Percentiles rank a stretch among this genome's conserved stretches.
Evolutionary conservation across 1,140 invertebrate species (phyloP).

Genomic region (Adelges cooleyi): DNA sequence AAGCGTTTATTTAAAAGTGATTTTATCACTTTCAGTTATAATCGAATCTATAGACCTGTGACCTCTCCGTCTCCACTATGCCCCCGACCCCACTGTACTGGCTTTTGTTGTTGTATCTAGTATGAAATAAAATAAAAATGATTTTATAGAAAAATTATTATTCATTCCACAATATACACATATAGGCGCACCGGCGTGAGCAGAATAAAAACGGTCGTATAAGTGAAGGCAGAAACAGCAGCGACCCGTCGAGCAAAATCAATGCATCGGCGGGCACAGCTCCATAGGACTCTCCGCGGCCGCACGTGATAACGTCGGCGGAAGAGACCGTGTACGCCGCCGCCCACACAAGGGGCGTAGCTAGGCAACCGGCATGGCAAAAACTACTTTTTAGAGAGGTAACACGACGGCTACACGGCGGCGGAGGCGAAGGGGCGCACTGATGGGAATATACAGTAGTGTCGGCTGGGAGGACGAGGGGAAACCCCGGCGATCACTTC

Average conservation of each 20-base stretch:
- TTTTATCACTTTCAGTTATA: too few relatives aligned
- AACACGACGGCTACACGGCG: background rate
- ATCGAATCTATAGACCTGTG: too few relatives aligned
- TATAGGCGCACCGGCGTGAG: background rate
- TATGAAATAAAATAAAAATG: too few relatives aligned
- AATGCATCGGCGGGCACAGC: background rate
- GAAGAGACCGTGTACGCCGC: background rate
- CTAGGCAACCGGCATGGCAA: constrained; percentile 6
- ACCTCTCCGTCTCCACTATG: too few relatives aligned
- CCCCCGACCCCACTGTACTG: too few relatives aligned
- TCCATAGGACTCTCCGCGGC: background rate
- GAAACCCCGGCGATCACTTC: constrained; percentile 8
- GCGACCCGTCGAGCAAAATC: background rate
- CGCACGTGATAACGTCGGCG: background rate
- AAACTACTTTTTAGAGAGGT: too few relatives aligned
- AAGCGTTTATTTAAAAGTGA: too few relatives aligned
- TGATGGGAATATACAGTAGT: background rate
- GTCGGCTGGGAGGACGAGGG: background rate
- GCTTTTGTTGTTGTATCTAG: too few relatives aligned
- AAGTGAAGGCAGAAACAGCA: background rate
- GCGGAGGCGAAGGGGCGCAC: background rate
- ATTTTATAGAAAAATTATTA: too few relatives aligned
- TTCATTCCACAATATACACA: too few relatives aligned
- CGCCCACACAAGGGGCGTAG: constrained; percentile 7
- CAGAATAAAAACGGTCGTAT: background rate